Percentiles rank a stretch among this genome's conserved stretches.
phyloP scores from a whole-genome alignment of 2,113 vertebrate species.

The Catagonus wagneri region DNA sequence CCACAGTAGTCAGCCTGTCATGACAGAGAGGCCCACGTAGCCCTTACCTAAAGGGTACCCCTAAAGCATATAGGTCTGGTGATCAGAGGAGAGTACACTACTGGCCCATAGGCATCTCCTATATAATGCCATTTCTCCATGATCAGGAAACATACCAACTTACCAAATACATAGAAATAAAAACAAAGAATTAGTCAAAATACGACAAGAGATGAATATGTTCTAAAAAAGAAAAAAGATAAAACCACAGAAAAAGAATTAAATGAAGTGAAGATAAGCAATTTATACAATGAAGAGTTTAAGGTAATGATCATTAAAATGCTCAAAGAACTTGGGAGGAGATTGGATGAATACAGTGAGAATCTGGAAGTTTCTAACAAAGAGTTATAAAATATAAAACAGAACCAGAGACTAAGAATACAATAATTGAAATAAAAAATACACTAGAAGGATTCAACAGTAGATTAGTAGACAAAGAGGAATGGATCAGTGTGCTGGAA shows the following conservation, averaged over 20 bases:
- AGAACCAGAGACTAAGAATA: neutral
- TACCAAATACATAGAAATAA: neutral
- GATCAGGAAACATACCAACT: neutral
- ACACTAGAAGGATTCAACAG: neutral
- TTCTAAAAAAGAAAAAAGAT: neutral
- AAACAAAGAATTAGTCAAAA: neutral
- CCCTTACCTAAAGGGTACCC: neutral
- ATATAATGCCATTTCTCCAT: neutral
- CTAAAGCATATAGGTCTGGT: neutral
- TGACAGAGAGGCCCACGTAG: neutral
- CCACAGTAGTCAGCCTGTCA: neutral
- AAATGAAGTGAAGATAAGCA: neutral
- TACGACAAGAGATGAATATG: neutral
- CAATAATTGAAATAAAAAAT: neutral
- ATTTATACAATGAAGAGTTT: neutral
- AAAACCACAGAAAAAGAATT: neutral
- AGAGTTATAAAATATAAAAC: neutral
- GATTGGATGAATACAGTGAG: neutral
- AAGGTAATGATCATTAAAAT: neutral
- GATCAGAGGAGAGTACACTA: neutral
- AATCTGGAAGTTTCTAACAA: neutral
- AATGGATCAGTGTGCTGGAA: neutral
- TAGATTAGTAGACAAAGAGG: neutral
- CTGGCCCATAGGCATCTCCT: neutral
- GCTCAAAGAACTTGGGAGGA: neutral